Percentiles rank a stretch among this genome's conserved stretches.
These are phyloP conservation scores for Odontamblyopus lacepedii DNA, from an alignment of 2,797 vertebrate genomes.

Conservation along the genomic window DNA sequence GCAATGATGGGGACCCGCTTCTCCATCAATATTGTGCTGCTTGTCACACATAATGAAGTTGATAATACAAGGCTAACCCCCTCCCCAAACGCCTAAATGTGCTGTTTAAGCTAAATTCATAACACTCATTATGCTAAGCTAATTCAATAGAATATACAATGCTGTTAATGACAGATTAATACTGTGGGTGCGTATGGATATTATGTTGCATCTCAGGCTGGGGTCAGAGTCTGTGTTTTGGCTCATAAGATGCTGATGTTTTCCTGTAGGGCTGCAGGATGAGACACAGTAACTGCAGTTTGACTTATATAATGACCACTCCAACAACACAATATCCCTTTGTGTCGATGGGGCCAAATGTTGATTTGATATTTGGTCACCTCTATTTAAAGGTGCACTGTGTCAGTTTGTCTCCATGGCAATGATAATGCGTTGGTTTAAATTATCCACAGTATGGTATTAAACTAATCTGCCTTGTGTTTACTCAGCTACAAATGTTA, in stretches of 20 bases:
- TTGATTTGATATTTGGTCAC: no score
- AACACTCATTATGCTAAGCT: constrained; percentile 67
- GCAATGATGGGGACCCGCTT: constrained; percentile 58
- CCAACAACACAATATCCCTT: no score
- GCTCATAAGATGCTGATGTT: constrained; percentile 24
- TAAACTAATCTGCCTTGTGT: no score
- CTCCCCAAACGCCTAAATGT: constrained; percentile 45
- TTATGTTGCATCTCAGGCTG: constrained; percentile 20
- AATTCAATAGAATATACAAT: constrained; percentile 65
- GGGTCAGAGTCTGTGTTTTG: constrained; percentile 35
- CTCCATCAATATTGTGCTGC: constrained; percentile 69
- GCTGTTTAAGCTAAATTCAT: constrained; percentile 55
- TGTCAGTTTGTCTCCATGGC: no score
- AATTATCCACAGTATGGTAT: no score
- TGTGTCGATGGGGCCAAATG: no score
- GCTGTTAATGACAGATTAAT: constrained; percentile 58
- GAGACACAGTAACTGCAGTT: no score
- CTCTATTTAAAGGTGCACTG: no score
- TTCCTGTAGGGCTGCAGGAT: constrained; percentile 6
- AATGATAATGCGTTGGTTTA: no score
- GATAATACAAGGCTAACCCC: constrained; percentile 46
- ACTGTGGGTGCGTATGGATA: constrained; percentile 28
- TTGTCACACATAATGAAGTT: constrained; percentile 74
- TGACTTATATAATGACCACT: no score
- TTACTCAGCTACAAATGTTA: no score